phyloP scores from a whole-genome alignment of 2,797 vertebrate genomes.

The Perodicticus potto region DNA sequence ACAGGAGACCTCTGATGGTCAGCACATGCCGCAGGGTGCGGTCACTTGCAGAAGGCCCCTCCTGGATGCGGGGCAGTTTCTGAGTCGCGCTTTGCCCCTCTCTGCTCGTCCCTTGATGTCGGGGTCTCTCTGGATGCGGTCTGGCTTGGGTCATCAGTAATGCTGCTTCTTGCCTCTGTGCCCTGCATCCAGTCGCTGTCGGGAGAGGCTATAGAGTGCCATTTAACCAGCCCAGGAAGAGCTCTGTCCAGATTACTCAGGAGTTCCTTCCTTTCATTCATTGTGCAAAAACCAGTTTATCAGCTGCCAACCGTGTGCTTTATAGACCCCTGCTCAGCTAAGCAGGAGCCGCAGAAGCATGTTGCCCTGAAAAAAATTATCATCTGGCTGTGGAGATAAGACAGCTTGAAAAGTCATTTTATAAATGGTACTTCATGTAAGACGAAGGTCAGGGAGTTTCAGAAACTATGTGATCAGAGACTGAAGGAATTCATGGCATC shows the following conservation, averaged over 20 bases:
- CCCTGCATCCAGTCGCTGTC: neutral
- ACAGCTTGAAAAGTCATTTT: neutral
- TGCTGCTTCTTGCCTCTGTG: too few relatives aligned
- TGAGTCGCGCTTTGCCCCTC: fast-evolving
- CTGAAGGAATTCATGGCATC: neutral
- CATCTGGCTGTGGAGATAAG: neutral
- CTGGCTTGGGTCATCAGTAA: neutral
- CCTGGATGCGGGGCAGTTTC: neutral
- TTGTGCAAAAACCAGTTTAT: neutral
- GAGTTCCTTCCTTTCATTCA: neutral
- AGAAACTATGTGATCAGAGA: neutral
- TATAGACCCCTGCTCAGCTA: neutral
- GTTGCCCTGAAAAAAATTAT: neutral
- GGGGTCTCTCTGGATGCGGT: neutral
- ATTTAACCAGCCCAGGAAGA: too few relatives aligned
- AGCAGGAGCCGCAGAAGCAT: neutral
- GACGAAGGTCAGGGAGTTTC: neutral
- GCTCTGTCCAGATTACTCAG: neutral
- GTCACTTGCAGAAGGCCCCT: neutral
- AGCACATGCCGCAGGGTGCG: too few relatives aligned
- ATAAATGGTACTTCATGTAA: neutral
- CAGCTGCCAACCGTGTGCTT: neutral
- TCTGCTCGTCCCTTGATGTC: fast-evolving
- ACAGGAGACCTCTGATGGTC: neutral
- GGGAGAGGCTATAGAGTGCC: neutral